phyloP scores from a whole-genome alignment of 2,797 vertebrate genomes.

The Okamejei kenojei region DNA sequence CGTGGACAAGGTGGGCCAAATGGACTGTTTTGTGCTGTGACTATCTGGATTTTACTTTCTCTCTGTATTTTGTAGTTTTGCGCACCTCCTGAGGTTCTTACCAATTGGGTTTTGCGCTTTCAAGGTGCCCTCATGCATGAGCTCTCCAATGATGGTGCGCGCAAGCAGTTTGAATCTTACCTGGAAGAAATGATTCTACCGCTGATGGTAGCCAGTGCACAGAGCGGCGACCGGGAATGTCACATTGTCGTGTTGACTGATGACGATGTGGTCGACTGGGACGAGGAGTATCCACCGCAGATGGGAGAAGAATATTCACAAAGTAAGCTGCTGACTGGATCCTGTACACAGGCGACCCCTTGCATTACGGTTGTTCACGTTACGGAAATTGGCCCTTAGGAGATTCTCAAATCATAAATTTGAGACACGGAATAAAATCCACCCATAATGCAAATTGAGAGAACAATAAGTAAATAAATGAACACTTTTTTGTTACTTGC shows the following conservation, averaged over 20 bases:
- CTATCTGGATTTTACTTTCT: not conserved
- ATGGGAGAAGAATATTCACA: constrained; percentile 99
- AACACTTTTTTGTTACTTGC: too few species aligned
- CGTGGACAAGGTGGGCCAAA: not conserved
- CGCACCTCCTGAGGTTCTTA: not conserved
- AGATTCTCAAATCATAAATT: too few species aligned
- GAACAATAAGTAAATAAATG: too few species aligned
- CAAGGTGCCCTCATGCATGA: constrained; percentile 97
- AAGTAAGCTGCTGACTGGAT: constrained; percentile 63
- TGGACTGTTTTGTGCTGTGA: not conserved
- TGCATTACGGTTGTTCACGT: too few species aligned
- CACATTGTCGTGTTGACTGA: constrained; percentile 97
- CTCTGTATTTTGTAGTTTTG: too few species aligned
- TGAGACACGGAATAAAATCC: too few species aligned
- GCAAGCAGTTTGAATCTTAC: constrained; percentile 91
- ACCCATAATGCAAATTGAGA: too few species aligned
- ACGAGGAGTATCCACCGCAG: constrained; percentile 95
- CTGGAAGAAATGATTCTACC: constrained; percentile 97
- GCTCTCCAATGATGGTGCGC: constrained; percentile 92
- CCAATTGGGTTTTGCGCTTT: constrained; percentile 41
- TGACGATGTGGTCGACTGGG: constrained; percentile 97
- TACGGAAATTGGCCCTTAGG: too few species aligned
- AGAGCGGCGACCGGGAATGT: constrained; percentile 91
- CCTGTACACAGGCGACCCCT: not conserved
- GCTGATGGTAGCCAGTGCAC: constrained; percentile 91